phyloP scores from a whole-genome alignment of 2,797 vertebrate species.

The Syndactyla subalaris region DNA sequence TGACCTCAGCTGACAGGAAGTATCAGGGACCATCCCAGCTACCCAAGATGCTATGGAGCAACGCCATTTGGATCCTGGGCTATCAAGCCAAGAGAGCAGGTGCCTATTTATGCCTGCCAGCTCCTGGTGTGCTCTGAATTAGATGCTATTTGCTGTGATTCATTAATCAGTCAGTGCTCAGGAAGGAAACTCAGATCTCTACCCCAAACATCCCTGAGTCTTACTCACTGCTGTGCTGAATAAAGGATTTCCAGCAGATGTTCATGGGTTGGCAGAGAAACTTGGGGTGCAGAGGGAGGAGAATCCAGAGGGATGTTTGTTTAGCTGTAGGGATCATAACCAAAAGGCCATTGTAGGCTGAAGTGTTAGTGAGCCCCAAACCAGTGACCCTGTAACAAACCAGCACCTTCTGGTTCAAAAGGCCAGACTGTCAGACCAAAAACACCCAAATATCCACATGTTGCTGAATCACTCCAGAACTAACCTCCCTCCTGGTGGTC shows the following conservation, averaged over 20 bases:
- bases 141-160: background rate
- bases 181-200: slow-evolving; percentile 9
- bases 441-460: background rate
- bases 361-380: fast-evolving
- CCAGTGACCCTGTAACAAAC: fast-evolving
- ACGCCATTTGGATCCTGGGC: background rate
- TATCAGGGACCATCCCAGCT: background rate
- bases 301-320: background rate
- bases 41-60: background rate
- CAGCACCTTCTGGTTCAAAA: background rate
- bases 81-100: background rate
- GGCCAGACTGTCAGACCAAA: background rate
- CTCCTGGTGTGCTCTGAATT: background rate
- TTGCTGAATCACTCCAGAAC: slow-evolving; percentile 14
- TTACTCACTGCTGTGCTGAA: background rate
- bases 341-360: background rate
- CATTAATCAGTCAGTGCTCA: background rate
- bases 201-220: background rate
- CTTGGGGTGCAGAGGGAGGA: background rate
- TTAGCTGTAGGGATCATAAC: background rate
- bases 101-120: background rate
- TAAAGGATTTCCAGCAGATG: background rate
- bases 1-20: background rate
- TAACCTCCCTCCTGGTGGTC: background rate
- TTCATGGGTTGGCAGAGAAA: background rate